phyloP scores from a whole-genome alignment of 2,113 vertebrate genomes.

The Oenanthe melanoleuca region DNA sequence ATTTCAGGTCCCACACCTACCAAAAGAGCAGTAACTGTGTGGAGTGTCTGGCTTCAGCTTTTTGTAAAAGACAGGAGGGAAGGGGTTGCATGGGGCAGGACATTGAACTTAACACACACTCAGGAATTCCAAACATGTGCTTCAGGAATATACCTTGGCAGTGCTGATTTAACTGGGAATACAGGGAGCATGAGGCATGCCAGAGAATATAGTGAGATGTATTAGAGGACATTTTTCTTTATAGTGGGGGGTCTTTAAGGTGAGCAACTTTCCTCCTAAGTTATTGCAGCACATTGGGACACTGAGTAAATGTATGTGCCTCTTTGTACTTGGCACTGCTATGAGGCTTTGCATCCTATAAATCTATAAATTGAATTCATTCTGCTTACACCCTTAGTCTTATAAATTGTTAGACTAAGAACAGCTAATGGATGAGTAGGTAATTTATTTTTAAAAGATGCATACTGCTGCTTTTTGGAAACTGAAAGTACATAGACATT shows the following conservation, averaged over 20 bases:
- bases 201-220: not conserved
- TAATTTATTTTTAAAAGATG: slow-evolving; percentile 66
- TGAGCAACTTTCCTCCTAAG: not conserved
- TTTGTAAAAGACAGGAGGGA: not conserved
- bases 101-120: not conserved
- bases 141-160: not conserved
- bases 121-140: not conserved
- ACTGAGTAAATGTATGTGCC: not conserved
- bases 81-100: not conserved
- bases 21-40: not conserved
- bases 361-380: slow-evolving; percentile 69
- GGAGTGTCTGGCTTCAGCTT: not conserved
- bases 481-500: not conserved
- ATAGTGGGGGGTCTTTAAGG: not conserved
- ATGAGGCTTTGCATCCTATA: slow-evolving; percentile 18
- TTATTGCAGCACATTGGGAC: not conserved
- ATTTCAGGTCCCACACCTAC: not conserved
- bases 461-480: slow-evolving; percentile 28
- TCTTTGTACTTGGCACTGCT: slow-evolving; percentile 51
- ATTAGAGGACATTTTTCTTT: not conserved
- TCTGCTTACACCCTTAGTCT: slow-evolving; percentile 55
- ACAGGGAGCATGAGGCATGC: not conserved
- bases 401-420: slow-evolving; percentile 48
- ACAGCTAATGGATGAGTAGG: slow-evolving; percentile 56
- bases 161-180: not conserved